phyloP scores from a whole-genome alignment of 2,797 vertebrate genomes.

The Taenioides sp. region DNA sequence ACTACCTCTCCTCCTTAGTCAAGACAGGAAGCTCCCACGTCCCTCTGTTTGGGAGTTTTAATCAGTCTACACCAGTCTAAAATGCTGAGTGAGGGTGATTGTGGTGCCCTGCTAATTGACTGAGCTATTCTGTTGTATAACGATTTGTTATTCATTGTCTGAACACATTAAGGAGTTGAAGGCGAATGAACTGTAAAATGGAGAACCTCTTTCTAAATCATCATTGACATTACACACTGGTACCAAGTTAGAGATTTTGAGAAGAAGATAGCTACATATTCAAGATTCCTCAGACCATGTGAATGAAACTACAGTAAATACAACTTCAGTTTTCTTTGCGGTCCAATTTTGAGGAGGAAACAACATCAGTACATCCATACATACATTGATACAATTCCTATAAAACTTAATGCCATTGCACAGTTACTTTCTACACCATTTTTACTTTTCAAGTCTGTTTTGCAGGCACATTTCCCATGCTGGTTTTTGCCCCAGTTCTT shows the following conservation, averaged over 20 bases:
- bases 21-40: slow-evolving; percentile 41
- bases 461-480: neutral
- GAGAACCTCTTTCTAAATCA: no score
- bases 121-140: neutral
- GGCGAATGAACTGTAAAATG: no score
- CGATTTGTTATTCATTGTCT: neutral
- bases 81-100: neutral
- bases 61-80: neutral
- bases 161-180: neutral
- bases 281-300: no score
- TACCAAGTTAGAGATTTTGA: no score
- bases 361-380: no score
- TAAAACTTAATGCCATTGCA: no score
- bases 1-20: slow-evolving; percentile 59
- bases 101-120: neutral
- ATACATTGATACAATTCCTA: no score
- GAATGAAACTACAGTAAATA: no score
- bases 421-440: neutral
- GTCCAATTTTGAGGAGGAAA: no score
- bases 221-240: no score
- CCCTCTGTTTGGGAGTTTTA: neutral
- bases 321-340: no score
- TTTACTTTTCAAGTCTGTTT: neutral
- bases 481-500: neutral
- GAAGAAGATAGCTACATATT: no score